These are phyloP conservation scores for Andrena marginata DNA, from an alignment of 2,888 invertebrate species.

Conservation along the genomic window DNA sequence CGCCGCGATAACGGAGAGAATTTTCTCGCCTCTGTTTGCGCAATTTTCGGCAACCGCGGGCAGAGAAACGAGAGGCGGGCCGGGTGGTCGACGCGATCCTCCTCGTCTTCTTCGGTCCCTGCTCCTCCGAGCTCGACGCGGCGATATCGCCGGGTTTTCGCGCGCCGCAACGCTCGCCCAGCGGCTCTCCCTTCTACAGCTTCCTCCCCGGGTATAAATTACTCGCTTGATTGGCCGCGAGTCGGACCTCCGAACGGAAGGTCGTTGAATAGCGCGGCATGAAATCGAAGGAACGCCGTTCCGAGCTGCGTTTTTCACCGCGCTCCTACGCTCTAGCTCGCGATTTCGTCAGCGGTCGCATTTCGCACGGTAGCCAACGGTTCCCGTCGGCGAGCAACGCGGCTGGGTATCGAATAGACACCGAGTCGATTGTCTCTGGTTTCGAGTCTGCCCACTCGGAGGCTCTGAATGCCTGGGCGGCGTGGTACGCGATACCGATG, in stretches of 20 bases:
- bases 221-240: constrained; percentile 55
- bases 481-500: constrained; percentile 33
- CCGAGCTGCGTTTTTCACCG: background rate
- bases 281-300: constrained; percentile 36
- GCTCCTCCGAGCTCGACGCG: background rate
- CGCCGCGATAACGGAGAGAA: constrained; percentile 21
- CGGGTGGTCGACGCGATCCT: background rate
- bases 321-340: background rate
- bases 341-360: constrained; percentile 45
- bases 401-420: constrained; percentile 45
- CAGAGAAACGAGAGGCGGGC: background rate
- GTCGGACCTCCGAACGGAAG: constrained; percentile 51
- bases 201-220: constrained; percentile 55
- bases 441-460: constrained; percentile 27
- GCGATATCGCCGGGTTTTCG: constrained; percentile 3
- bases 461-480: background rate
- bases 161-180: constrained; percentile 14
- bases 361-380: constrained; percentile 23
- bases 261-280: constrained; percentile 33
- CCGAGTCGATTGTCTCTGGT: constrained; percentile 58
- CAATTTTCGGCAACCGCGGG: constrained; percentile 13
- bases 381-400: background rate
- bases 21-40: constrained; percentile 24
- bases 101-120: background rate
- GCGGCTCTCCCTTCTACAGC: constrained; percentile 3